Base-by-base conservation (phyloP, 2,797 vertebrate species). In the Avahi laniger region DNA sequence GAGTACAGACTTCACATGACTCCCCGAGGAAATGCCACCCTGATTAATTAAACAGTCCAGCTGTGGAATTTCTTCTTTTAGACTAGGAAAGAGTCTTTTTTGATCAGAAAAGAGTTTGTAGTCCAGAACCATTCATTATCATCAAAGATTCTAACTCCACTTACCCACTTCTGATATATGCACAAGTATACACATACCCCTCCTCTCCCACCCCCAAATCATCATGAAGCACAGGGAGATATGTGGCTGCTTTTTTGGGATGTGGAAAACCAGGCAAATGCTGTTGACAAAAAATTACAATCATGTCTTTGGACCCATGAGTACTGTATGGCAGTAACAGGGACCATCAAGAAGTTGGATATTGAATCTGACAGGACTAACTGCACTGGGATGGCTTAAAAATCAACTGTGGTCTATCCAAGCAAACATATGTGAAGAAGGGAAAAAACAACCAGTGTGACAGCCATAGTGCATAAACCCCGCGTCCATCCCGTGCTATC, bases 291-390 rank as follows among this genome's bases (percentile, higher is more conserved):
- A 65, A 52, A 57, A 50, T 73, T 43, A 63, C 54, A 85, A 59
- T n/a, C 33, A 14, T 76, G 22, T 35, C 59, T 95, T 87, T 69
- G 10, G 84, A 33, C 30, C 65, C 28, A 41, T 0, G 4, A 22
- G 30, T 76, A 70, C 38, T 67, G 1, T 11, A 9, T 86, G 79
- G 61, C 70, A 84, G 14, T 73, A 79, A 61, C 12, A 72, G 76
- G 80, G 2, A 15, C 70, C 35, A 80, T 46, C 59, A 50, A 24
- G 67, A 89, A 80, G 76, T 65, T 33, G 52, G 65, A 50, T 89
- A 91, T 43, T 26, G 3, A 17, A 76, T 69, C 80, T 91, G 97
- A 78, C 79, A 80, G 72, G 72, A 92, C 30, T 43, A 84, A 84
- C 17, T 7, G 3, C 46, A 92, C 22, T 7, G 12, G 10, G 73